Base-by-base conservation (phyloP, 2,113 vertebrate species). In the Sardina pilchardus region DNA sequence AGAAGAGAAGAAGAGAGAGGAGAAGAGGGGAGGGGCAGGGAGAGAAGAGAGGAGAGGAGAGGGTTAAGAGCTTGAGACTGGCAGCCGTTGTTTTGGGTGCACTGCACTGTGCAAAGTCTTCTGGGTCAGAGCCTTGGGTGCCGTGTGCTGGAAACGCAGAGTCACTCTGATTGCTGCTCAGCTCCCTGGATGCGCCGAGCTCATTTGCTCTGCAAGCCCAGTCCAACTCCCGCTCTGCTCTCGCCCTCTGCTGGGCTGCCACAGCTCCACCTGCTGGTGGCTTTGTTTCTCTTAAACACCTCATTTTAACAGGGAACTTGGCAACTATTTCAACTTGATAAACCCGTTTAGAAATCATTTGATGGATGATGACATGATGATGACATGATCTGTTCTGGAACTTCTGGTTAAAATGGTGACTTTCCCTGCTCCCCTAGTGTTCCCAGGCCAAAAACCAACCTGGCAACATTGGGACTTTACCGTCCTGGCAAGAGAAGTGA, bases 241-340 rank as follows among this genome's bases (percentile, higher is more conserved):
- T 34, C 10, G 9, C 26, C 9, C n/a, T 34, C 63, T 34, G 26
- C 4, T 71, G n/a, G 63, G 30, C 10, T 34, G n/a, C 63, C 88
- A 84, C 82, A 90, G 91, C 92, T 53, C 93, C 92, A 86, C 88
- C 91, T 81, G 82, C 90, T 88, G 92, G 90, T 87, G 84, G 47
- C 43, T 0, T n/a, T 45, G 24, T 48, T 21, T 82, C 71, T 56
- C 26, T 81, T 16, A 42, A 26, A 34, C 30, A 34, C 63, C n/a
- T 71, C 8, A 30, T 71, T 34, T 30, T n/a, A n/a, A n/a, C n/a
- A n/a, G n/a, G n/a, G n/a, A n/a, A n/a, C n/a, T n/a, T n/a, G n/a
- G n/a, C n/a, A n/a, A n/a, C n/a, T n/a, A n/a, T n/a, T n/a, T n/a
- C n/a, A n/a, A n/a, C n/a, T n/a, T n/a, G n/a, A n/a, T n/a, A n/a